Base-by-base conservation (phyloP, 2,888 invertebrate species). In the Onthophagus sagittarius region DNA sequence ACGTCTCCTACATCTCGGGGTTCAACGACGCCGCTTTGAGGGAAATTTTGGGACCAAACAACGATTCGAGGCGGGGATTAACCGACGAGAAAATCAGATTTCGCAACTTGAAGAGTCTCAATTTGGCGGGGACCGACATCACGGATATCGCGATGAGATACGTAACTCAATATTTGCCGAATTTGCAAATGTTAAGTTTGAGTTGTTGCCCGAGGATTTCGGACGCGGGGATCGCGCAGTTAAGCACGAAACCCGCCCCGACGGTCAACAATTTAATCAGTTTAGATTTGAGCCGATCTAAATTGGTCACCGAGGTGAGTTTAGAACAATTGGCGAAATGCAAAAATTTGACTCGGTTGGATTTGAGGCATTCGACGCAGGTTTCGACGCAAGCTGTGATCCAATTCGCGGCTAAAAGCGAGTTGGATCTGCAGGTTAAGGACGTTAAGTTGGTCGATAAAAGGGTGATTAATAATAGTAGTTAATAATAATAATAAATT, bases 161-260 rank as follows among this genome's bases (percentile, higher is more conserved):
- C 79, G 90, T 93, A 5, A 91, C 91, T 0, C 91, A 95, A 86
- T 93, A 94, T 77, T 83, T 95, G 73, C 93, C 94, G 0, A 89
- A 89, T 79, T 87, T 97, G 72, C 89, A 89, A 73, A 90, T 91
- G 77, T 86, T 97, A 78, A 94, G 96, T 86, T 88, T 97, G 78
- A 90, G 95, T 77, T 94, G 94, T 73, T 97, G 97, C 85, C 92
- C 94, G 73, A 90, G 95, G 23, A 90, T 97, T 63, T 95, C 96
- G 0, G 96, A 97, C 84, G 94, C 95, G 9, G 96, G 96, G 69
- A 93, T 97, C 70, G 95, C 95, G 31, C 95, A 95, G 85, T 87
- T 96, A 65, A 93, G 93, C 71, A 92, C 94, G 75, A 89, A 91
- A 33, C 91, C 93, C 75, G 91, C 91, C n/a, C 87, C 86, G 65